These are phyloP conservation scores for Acestrorhynchus altus DNA, from an alignment of 2,797 vertebrate species.

Conservation along the genomic window DNA sequence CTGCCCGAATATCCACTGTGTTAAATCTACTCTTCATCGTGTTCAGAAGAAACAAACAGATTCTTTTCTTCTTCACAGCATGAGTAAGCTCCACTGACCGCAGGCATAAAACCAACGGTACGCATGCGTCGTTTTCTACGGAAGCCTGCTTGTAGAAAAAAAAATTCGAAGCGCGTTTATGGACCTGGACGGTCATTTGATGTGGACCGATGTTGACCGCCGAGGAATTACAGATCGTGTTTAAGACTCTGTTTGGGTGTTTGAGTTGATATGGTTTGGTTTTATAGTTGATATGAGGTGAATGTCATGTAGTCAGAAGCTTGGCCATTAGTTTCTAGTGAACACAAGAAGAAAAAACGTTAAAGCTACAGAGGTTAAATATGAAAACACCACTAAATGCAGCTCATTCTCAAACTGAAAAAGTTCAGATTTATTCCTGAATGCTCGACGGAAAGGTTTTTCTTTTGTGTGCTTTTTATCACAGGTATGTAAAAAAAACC, in stretches of 20 bases:
- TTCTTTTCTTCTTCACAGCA: not conserved
- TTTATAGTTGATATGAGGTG: not conserved
- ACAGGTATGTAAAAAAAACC: not conserved
- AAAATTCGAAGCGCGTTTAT: not conserved
- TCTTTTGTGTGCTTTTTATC: not conserved
- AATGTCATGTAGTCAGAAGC: not conserved
- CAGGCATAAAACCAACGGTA: not conserved
- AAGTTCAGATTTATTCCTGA: not conserved
- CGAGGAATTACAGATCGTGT: not conserved
- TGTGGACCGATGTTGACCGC: not conserved
- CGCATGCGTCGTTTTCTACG: conserved; percentile 60
- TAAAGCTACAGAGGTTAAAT: too few species aligned
- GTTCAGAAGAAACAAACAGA: not conserved
- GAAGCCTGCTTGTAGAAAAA: conserved; percentile 55
- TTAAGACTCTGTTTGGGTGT: not conserved
- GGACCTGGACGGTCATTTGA: not conserved
- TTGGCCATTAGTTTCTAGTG: not conserved
- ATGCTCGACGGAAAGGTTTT: not conserved
- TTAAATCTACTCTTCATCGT: conserved; percentile 92
- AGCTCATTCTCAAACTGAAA: not conserved
- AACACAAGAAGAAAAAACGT: too few species aligned
- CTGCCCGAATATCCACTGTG: conserved; percentile 89
- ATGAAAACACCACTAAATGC: not conserved
- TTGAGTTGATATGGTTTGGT: not conserved
- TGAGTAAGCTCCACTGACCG: not conserved